Percentiles rank a stretch among this genome's conserved stretches.
These are phyloP conservation scores for Emydura subglobosa DNA, from an alignment of 2,113 vertebrate genomes.

Conservation along the genomic window DNA sequence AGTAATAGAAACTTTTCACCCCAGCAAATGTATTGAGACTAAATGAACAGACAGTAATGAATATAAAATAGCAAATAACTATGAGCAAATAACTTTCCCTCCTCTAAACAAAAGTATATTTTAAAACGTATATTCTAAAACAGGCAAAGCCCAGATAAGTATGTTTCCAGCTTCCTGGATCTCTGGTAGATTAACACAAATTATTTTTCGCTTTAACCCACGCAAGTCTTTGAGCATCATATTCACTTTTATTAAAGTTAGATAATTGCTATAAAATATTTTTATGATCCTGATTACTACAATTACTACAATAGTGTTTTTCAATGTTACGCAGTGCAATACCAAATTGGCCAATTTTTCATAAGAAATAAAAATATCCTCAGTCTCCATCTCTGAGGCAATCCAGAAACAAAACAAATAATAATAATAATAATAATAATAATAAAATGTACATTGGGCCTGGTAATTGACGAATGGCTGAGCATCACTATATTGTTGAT, in stretches of 20 bases:
- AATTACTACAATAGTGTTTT: slow-evolving; percentile 11
- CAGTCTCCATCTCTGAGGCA: background rate
- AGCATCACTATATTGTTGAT: background rate
- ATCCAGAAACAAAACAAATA: background rate
- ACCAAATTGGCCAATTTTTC: slow-evolving; percentile 24
- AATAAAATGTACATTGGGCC: background rate
- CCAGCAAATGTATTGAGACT: background rate
- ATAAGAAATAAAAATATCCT: slow-evolving; percentile 14
- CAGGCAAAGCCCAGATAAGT: background rate
- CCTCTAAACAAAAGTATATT: background rate
- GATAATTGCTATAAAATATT: slow-evolving; percentile 31
- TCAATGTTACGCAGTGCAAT: slow-evolving; percentile 40
- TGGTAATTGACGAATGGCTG: background rate
- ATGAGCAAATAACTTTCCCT: background rate
- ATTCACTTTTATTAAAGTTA: slow-evolving; percentile 45
- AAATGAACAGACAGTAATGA: slow-evolving; percentile 1
- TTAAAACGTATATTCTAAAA: background rate
- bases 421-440: background rate
- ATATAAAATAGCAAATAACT: background rate
- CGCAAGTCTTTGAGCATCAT: slow-evolving; percentile 21
- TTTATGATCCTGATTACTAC: slow-evolving; percentile 26
- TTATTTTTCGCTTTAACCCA: slow-evolving; percentile 41
- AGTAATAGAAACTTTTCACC: background rate
- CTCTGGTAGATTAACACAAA: slow-evolving; percentile 32
- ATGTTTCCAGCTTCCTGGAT: slow-evolving; percentile 21